Evolutionary conservation across 2,797 vertebrate species (phyloP).

Genomic region (Thunnus albacares): DNA sequence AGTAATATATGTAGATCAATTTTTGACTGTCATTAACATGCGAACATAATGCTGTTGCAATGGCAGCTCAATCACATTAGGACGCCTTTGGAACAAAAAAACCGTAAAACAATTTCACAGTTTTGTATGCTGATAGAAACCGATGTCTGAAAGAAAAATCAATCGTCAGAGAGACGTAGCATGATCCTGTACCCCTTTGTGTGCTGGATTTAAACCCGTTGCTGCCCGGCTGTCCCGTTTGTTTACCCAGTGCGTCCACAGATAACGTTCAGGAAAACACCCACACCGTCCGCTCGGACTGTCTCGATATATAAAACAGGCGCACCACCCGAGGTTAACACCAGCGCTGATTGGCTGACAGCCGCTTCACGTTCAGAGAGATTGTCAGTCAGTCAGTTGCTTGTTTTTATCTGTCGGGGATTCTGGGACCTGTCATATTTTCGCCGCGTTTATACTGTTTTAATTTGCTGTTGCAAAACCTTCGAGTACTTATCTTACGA

Average conservation of each 20-base stretch:
- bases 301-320: fast-evolving
- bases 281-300: slow-evolving; percentile 23
- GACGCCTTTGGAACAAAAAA: not conserved
- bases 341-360: slow-evolving; percentile 74
- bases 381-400: slow-evolving; percentile 52
- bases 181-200: slow-evolving; percentile 34
- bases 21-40: too few species aligned
- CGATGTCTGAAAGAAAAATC: not conserved
- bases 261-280: not conserved
- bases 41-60: not conserved
- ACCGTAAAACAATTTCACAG: not conserved
- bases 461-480: not conserved
- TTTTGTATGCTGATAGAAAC: not conserved
- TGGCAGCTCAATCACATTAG: not conserved
- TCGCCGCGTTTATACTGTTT: not conserved
- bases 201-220: not conserved
- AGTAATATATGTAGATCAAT: too few species aligned
- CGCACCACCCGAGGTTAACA: slow-evolving; percentile 24
- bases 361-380: slow-evolving; percentile 30
- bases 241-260: not conserved
- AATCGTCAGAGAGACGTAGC: slow-evolving; percentile 7
- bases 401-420: slow-evolving; percentile 51
- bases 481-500: not conserved
- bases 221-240: not conserved
- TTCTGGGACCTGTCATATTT: not conserved